Base-by-base conservation (phyloP, 1,140 invertebrate genomes). In the Melipona quadrifasciata region DNA sequence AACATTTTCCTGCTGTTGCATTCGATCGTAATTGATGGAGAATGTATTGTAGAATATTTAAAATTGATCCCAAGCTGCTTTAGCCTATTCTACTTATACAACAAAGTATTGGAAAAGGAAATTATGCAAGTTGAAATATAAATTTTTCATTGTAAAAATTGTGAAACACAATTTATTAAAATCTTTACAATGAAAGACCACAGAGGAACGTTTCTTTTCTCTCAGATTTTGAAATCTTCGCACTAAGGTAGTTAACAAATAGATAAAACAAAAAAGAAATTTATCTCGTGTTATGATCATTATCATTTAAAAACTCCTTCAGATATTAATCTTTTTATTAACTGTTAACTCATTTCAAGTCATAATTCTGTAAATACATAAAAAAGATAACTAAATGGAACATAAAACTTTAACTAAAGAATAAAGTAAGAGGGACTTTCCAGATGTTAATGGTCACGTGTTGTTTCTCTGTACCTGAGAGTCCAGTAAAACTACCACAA, bases 401-500 rank as follows among this genome's bases (percentile, higher is more conserved):
- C n/a, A 11, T 3, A 5, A 47, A 19, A 68, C 53, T 6, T 31
- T 27, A 31, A 57, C 24, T 27, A 39, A 21, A n/a, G 21, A 53
- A 17, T 14, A 65, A 55, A 34, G 17, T 2, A 53, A 55, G n/a
- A 47, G 19, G 19, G 55, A 21, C 21, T 58, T 21, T 6, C 27
- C 24, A 34, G n/a, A 53, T 24, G 17, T 51, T 76, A 24, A 73
- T 31, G 21, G 39, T 55, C 73, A 75, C 68, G 78, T 82, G 70
- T 87, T 82, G 68, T 73, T 27, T 34, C 10, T 67, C 2, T 34
- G 16, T 88, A 89, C 83, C 86, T 88, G 82, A 27, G 27, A 34
- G 11, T 47, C 8, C 65, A 71, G 27, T 47, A n/a, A 68, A 78
- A 17, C 51, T 14, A 58, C 27, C 64, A 51, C 67, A 65, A 87